Evolutionary conservation across 2,113 vertebrate species (phyloP).

Genomic region (Pontoporia blainvillei): DNA sequence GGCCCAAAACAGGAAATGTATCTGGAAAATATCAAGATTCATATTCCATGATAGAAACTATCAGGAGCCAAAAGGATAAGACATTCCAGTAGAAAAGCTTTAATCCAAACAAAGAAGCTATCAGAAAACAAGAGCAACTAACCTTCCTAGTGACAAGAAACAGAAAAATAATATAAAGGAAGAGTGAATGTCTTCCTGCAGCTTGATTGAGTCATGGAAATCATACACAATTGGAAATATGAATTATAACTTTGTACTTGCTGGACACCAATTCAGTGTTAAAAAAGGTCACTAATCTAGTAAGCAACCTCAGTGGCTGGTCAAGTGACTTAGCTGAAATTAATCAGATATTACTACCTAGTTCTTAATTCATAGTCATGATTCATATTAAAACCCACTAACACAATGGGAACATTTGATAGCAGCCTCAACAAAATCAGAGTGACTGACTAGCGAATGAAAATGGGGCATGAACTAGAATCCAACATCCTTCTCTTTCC

Average conservation of each 20-base stretch:
- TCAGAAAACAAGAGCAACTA: background rate
- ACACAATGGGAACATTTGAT: background rate
- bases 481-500: background rate
- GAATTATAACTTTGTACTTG: background rate
- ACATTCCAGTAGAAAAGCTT: background rate
- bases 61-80: background rate
- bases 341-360: background rate
- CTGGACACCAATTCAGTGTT: background rate
- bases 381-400: background rate
- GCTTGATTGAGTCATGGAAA: background rate
- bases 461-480: background rate
- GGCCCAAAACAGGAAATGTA: background rate
- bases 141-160: background rate
- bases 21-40: background rate
- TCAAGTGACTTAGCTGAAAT: background rate
- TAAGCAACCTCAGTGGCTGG: background rate
- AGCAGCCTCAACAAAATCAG: background rate
- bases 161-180: background rate
- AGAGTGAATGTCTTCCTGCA: background rate
- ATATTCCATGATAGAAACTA: background rate
- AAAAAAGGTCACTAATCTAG: background rate
- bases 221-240: background rate
- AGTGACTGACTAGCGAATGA: background rate
- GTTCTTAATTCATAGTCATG: conserved; percentile 19
- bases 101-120: background rate